These are phyloP conservation scores for Brenthis daphne DNA, from an alignment of 2,888 invertebrate genomes.

Conservation along the genomic window DNA sequence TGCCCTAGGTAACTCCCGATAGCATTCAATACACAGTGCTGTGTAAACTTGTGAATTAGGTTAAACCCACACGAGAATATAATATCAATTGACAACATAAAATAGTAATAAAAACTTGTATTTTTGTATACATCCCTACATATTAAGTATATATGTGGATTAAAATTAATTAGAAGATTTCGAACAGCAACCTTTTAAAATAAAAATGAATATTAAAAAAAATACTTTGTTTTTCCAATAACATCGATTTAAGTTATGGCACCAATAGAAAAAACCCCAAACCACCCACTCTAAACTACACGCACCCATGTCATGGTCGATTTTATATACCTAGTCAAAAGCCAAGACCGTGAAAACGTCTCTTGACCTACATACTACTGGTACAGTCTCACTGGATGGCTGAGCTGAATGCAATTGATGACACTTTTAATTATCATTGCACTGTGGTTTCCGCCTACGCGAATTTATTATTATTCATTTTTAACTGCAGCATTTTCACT, in stretches of 20 bases:
- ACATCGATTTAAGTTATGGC: neutral
- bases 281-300: constrained; percentile 47
- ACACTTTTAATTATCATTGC: constrained; percentile 78
- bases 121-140: too few relatives aligned
- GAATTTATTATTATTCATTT: constrained; percentile 61
- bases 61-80: constrained; percentile 25
- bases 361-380: constrained; percentile 73
- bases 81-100: constrained; percentile 15
- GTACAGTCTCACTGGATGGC: constrained; percentile 48
- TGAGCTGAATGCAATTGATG: constrained; percentile 66
- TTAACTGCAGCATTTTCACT: constrained; percentile 65
- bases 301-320: constrained; percentile 65
- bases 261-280: constrained; percentile 45
- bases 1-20: constrained; percentile 57
- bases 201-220: too few relatives aligned
- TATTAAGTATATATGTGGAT: too few relatives aligned
- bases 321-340: constrained; percentile 54
- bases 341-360: constrained; percentile 72
- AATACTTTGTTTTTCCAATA: neutral
- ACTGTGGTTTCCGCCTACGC: constrained; percentile 60
- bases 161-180: too few relatives aligned
- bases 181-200: too few relatives aligned
- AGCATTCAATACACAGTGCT: constrained; percentile 31
- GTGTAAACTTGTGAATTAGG: constrained; percentile 35
- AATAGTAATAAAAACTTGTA: neutral